These are phyloP conservation scores for Momotus momota DNA, from an alignment of 2,797 vertebrate species.

Conservation along the genomic window DNA sequence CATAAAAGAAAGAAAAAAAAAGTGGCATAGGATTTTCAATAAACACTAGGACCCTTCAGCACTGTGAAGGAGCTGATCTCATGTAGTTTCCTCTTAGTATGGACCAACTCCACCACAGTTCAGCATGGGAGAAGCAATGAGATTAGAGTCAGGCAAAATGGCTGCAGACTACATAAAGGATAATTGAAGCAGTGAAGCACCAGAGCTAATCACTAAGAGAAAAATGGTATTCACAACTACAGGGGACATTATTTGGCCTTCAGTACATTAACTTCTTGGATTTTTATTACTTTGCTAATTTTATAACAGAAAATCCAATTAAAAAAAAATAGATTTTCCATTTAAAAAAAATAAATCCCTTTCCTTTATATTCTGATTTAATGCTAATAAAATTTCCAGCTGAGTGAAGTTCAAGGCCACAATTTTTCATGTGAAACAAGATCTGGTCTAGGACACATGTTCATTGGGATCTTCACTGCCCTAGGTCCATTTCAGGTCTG, in stretches of 20 bases:
- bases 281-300: not conserved
- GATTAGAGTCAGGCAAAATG: not conserved
- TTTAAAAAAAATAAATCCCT: not conserved
- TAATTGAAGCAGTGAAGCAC: not conserved
- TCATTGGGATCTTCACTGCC: not conserved
- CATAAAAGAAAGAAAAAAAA: not conserved
- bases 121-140: not conserved
- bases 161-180: not conserved
- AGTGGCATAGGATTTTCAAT: not conserved
- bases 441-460: not conserved
- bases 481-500: not conserved
- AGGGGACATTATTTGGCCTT: not conserved
- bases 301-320: not conserved
- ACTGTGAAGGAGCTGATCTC: not conserved
- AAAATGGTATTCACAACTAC: not conserved
- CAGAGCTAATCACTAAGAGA: not conserved
- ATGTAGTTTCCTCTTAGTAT: not conserved
- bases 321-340: not conserved
- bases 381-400: not conserved
- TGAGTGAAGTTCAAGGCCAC: not conserved
- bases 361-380: not conserved
- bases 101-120: not conserved
- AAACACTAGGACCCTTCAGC: not conserved
- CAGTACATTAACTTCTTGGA: not conserved
- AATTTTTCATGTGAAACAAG: not conserved